Evolutionary conservation across 1,140 invertebrate genomes (phyloP).

Genomic region (Mercenaria mercenaria): DNA sequence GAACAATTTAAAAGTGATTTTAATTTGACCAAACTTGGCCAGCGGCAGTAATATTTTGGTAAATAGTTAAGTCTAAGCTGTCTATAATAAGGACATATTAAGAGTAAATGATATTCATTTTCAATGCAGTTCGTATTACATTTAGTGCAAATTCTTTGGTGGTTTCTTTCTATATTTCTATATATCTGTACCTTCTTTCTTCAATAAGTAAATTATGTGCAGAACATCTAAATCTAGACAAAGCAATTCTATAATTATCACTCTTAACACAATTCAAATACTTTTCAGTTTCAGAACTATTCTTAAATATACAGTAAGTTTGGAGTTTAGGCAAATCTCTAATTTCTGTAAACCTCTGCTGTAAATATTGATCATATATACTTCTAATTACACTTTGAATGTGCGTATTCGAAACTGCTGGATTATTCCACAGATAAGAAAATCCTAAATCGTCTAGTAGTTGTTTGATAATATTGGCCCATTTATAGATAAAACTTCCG

Average conservation of each 20-base stretch:
- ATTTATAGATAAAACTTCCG: background rate
- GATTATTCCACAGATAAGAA: background rate
- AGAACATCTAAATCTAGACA: conserved; percentile 25
- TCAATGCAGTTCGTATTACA: conserved; percentile 36
- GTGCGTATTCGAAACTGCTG: background rate
- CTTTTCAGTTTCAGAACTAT: background rate
- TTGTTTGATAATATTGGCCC: background rate
- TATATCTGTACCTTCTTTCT: conserved; percentile 21
- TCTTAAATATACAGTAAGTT: background rate
- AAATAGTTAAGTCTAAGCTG: conserved; percentile 25
- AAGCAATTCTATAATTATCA: conserved; percentile 3
- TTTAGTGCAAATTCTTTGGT: conserved; percentile 19
- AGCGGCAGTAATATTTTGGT: conserved; percentile 23
- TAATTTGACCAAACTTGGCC: conserved; percentile 22
- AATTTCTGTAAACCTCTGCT: background rate
- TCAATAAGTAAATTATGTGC: conserved; percentile 28
- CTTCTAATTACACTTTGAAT: background rate
- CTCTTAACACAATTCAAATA: background rate
- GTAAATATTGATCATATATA: conserved; percentile 20
- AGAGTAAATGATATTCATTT: conserved; percentile 53
- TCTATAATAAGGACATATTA: conserved; percentile 48
- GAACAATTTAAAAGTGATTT: background rate
- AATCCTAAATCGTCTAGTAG: background rate
- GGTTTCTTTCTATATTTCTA: background rate
- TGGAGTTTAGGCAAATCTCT: background rate